A percentile compares a stretch with the other conserved stretches of the same genome.
These are phyloP conservation scores for Drosophila repleta DNA, from an alignment of 1,140 invertebrate species.

Conservation along the genomic window DNA sequence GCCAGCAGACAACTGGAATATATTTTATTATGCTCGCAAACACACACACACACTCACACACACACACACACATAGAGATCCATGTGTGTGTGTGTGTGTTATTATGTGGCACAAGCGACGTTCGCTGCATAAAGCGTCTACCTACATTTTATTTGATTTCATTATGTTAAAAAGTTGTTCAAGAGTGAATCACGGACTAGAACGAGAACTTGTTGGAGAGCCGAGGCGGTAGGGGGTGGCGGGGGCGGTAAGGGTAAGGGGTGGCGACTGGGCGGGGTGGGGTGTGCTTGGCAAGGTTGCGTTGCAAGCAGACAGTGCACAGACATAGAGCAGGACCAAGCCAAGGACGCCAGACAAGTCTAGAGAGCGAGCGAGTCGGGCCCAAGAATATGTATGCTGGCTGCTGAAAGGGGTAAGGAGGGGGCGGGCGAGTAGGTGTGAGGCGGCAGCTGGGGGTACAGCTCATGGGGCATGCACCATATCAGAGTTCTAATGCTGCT, in stretches of 20 bases:
- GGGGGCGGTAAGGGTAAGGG: not conserved
- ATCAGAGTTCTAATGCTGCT: conserved; percentile 20
- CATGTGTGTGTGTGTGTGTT: conserved; percentile 31
- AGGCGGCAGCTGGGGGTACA: not conserved
- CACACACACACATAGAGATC: not conserved
- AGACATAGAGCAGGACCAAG: conserved; percentile 46
- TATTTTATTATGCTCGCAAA: conserved; percentile 62
- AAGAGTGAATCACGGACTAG: conserved; percentile 71
- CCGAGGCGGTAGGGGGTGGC: not conserved
- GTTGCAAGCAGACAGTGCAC: conserved; percentile 65
- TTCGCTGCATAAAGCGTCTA: conserved; percentile 63
- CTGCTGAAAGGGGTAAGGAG: not conserved
- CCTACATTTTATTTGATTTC: conserved; percentile 82
- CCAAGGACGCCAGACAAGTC: conserved; percentile 32
- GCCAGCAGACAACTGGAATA: conserved; percentile 50
- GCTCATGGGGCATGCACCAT: conserved; percentile 1
- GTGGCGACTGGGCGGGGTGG: conserved; percentile 21
- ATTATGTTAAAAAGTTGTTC: conserved; percentile 82
- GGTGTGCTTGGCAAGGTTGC: conserved; percentile 51
- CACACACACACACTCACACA: conserved; percentile 17
- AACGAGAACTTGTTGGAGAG: conserved; percentile 38
- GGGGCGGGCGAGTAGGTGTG: not conserved
- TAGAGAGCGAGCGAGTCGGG: conserved; percentile 11
- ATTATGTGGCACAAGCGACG: conserved; percentile 49
- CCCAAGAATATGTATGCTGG: conserved; percentile 11